Evolutionary conservation across 35 echinoderm and acorn worm species (phyloP).

Genomic region (Acanthaster planci): DNA sequence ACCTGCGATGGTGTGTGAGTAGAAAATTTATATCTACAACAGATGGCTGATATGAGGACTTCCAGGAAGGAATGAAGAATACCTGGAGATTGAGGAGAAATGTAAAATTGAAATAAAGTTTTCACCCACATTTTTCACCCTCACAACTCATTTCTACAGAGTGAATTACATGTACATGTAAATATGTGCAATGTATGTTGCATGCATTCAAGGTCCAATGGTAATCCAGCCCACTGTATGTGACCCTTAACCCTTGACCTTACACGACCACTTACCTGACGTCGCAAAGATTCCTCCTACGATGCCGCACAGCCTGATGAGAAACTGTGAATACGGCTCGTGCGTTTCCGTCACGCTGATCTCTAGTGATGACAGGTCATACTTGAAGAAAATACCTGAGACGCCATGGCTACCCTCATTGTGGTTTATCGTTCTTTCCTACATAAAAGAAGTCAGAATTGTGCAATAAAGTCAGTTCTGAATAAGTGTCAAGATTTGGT

Average conservation of each 20-base stretch:
- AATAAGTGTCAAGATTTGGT: no score
- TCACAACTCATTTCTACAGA: no score
- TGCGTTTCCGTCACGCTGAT: conserved; percentile 85
- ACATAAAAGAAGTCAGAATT: conserved; percentile 15
- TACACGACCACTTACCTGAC: conserved; percentile 58
- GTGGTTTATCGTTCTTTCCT: conserved; percentile 81
- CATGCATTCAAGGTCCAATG: no score
- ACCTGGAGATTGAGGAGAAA: background rate
- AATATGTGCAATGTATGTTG: no score
- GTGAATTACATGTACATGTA: no score
- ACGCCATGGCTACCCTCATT: conserved; percentile 82
- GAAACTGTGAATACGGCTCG: conserved; percentile 85
- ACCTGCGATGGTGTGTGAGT: conserved; percentile 14
- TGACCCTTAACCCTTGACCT: no score
- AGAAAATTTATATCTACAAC: conserved; percentile 32
- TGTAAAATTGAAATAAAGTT: background rate
- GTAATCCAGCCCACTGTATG: no score
- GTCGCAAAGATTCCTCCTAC: conserved; percentile 94
- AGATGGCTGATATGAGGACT: background rate
- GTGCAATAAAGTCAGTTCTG: background rate
- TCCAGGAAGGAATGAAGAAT: conserved; percentile 19
- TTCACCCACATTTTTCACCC: no score
- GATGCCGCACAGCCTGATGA: conserved; percentile 90
- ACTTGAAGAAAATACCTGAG: conserved; percentile 87
- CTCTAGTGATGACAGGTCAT: conserved; percentile 79